Conservation (phyloP, 2,797 vertebrate genomes). For the Phylloscopus collybita region DNA sequence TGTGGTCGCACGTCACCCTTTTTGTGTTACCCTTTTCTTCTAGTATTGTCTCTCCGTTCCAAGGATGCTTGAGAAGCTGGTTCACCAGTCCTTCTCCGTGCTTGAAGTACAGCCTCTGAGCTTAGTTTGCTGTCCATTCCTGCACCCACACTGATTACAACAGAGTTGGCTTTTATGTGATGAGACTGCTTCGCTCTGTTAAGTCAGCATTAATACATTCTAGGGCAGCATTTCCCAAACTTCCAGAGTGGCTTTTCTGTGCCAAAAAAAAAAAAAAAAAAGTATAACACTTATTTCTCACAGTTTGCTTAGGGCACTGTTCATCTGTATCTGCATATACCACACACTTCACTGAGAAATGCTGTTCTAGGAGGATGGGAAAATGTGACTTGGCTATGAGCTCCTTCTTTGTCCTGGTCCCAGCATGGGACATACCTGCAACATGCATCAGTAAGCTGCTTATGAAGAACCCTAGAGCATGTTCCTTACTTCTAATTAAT, state of each 20-base stretch:
- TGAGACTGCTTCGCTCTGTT: neutral
- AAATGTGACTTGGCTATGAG: constrained; percentile 47
- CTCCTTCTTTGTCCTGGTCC: constrained; percentile 46
- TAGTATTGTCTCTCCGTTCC: neutral
- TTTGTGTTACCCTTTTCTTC: constrained; percentile 19
- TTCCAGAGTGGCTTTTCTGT: neutral
- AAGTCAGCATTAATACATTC: neutral
- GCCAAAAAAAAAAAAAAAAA: neutral
- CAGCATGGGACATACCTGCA: constrained; percentile 29
- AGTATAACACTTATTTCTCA: neutral
- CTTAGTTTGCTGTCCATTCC: neutral
- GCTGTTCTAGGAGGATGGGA: neutral
- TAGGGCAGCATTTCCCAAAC: neutral
- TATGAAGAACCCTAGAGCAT: neutral
- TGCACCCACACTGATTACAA: neutral
- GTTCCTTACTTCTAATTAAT: neutral
- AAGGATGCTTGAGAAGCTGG: neutral
- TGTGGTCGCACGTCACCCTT: constrained; percentile 8
- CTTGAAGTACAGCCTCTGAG: neutral
- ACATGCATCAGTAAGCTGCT: neutral
- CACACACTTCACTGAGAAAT: neutral
- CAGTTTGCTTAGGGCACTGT: neutral
- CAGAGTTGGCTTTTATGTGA: neutral
- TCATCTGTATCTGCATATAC: neutral
- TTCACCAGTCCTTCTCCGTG: neutral